Evolutionary conservation across 2,113 vertebrate species (phyloP).

Genomic region (Uropsilus gracilis): DNA sequence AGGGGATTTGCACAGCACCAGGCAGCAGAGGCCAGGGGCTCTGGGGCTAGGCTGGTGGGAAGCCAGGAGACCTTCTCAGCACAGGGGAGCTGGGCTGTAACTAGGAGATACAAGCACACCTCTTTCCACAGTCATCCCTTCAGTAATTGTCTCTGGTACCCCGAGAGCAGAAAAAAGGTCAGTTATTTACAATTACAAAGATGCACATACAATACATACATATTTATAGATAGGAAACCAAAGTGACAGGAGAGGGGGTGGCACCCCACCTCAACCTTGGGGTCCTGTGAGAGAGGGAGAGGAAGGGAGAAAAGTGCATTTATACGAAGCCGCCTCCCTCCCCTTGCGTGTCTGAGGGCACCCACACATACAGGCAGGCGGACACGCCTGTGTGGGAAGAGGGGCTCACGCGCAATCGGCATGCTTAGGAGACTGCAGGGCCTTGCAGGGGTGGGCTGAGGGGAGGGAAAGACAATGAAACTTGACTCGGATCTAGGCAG

Average conservation of each 20-base stretch:
- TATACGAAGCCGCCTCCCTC: conserved; percentile 22
- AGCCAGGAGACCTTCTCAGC: neutral
- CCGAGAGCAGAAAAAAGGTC: conserved; percentile 34
- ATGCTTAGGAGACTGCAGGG: conserved; percentile 36
- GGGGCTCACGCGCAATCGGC: conserved; percentile 26
- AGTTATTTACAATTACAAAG: conserved; percentile 83
- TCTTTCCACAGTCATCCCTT: neutral
- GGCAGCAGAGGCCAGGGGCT: neutral
- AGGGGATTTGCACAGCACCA: neutral
- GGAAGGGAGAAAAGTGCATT: conserved; percentile 78
- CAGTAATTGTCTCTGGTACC: neutral
- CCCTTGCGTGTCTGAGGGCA: neutral
- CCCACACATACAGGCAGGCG: neutral
- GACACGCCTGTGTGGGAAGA: neutral
- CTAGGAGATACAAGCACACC: neutral
- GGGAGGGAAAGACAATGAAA: conserved; percentile 23
- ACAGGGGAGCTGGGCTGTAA: neutral
- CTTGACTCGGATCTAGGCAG: conserved; percentile 14
- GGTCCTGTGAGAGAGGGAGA: neutral
- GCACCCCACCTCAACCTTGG: neutral
- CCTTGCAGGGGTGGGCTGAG: neutral
- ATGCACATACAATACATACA: conserved; percentile 82
- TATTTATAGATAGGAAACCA: conserved; percentile 83
- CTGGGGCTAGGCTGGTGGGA: neutral
- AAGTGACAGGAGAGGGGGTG: conserved; percentile 18